Evolutionary conservation across 2,113 vertebrate genomes (phyloP), one percentile per base, ranked within the genome.

Genomic region (Aleadryas rufinucha): DNA sequence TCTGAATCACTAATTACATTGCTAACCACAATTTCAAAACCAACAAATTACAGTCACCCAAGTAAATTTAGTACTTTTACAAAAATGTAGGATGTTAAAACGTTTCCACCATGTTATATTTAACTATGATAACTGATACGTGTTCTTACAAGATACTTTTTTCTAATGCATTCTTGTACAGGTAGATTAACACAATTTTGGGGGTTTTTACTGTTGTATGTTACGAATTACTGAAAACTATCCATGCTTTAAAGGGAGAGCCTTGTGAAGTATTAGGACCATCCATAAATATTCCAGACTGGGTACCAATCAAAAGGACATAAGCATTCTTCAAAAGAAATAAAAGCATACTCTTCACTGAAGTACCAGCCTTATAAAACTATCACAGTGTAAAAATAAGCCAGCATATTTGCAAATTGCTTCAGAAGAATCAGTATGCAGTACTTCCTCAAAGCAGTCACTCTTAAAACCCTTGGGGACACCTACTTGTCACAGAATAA

Each of bases 401-500:
- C 17, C 39, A 84, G 33, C 10, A 30, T 52, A 39, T 64, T 54
- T 88, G 16, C 57, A 87, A 78, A 69, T 52, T 74, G 47, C 83
- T 42, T 89, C 30, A n/a, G 65, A 89, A 79, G 45, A 84, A 84
- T 84, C 53, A 39, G 69, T 30, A 93, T 68, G 78, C 61, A 81
- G 31, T n/a, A 76, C 56, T 93, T 84, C 60, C 50, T 94, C 76
- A 75, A 76, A 93, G 72, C 71, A 89, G 89, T 88, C 70, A 68
- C 39, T 94, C 69, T 64, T 57, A 66, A 87, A 93, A 72, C 56
- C 92, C 94, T 52, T 84, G 52, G 78, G 90, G 87, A 96, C 75
- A 91, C 70, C 80, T 94, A 85, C 90, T 84, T 91, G 87, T 95
- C 91, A 95, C 76, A 87, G 91, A 93, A 95, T 95, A 95, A 97